These are phyloP conservation scores for Cancer borealis DNA, from an alignment of 2,888 invertebrate genomes.

Conservation along the genomic window DNA sequence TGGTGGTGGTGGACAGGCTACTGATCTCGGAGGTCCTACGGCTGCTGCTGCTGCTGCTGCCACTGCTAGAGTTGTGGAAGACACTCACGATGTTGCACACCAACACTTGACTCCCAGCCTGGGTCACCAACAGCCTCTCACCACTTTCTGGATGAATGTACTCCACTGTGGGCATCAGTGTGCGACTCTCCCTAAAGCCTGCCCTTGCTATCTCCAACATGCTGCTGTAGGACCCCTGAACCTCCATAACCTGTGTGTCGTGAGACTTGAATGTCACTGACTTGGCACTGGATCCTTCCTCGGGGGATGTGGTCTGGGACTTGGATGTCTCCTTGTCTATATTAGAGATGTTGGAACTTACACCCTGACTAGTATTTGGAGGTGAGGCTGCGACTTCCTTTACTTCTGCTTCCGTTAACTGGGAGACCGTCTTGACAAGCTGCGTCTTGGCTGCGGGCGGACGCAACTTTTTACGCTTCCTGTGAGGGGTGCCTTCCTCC, in stretches of 20 bases:
- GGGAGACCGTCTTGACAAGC: neutral
- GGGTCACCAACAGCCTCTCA: conserved; percentile 38
- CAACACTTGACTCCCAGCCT: neutral
- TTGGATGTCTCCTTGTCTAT: conserved; percentile 67
- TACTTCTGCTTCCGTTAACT: neutral
- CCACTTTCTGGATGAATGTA: conserved; percentile 53
- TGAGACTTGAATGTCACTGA: conserved; percentile 1
- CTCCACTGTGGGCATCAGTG: conserved; percentile 30
- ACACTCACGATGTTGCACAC: conserved; percentile 28
- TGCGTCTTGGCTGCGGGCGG: neutral
- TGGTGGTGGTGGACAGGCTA: conserved; percentile 45
- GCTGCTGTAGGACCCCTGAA: neutral
- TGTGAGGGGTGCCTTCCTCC: conserved; percentile 53
- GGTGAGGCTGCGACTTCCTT: conserved; percentile 64
- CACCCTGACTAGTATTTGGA: conserved; percentile 64
- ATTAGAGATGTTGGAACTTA: conserved; percentile 63
- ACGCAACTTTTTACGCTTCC: conserved; percentile 62
- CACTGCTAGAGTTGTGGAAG: conserved; percentile 23
- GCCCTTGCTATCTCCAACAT: conserved; percentile 46
- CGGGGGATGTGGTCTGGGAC: conserved; percentile 54
- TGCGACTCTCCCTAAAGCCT: conserved; percentile 33
- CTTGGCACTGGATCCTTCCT: neutral
- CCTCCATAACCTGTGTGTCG: conserved; percentile 12
- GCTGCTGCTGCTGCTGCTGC: conserved; percentile 49
- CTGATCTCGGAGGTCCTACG: conserved; percentile 57